Evolutionary conservation across 2,797 vertebrate genomes (phyloP), one percentile per base, ranked within the genome.

Genomic region (Gorsachius magnificus): DNA sequence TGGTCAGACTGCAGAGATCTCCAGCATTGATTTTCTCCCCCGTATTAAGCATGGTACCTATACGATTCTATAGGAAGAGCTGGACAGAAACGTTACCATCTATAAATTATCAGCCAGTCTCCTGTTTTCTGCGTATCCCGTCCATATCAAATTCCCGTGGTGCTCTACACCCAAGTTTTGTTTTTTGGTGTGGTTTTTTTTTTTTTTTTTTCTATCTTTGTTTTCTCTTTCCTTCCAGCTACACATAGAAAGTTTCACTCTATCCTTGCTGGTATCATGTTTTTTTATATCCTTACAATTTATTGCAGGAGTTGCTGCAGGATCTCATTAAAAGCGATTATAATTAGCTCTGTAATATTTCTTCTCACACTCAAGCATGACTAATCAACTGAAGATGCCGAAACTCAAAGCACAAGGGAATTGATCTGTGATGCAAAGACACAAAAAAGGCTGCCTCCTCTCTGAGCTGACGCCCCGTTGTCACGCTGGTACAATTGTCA

Each of bases 331-430:
- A 94, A 96, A 96, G 64, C 5, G 16, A 91, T 93, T 72, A 63
- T 93, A 96, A 96, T 97, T 92, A 95, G 80, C 83, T 90, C 70
- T 17, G 77, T 84, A 78, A 65, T 89, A 96, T 96, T 97, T 94
- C 95, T 95, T 96, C 94, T 96, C 95, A 96, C 58, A 65, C 76
- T 86, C 87, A 69, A 85, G 72, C 54, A 88, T 80, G 82, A 97
- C 80, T 93, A 97, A 97, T 95, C 80, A 91, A 75, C 61, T 57
- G 35, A 91, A 96, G 87, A 96, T 0, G 1, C 11, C 95, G 87
- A 95, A 94, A 87, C 93, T 93, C 75, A 88, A 60, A 91, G 87
- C 88, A 80, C 19, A 36, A 35, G 54, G 50, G 83, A 79, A 84
- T 82, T 89, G 58, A 70, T 29, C 70, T 54, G 43, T 36, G 56